Conservation (phyloP, 2,888 invertebrate genomes). For the Tineola bisselliella region DNA sequence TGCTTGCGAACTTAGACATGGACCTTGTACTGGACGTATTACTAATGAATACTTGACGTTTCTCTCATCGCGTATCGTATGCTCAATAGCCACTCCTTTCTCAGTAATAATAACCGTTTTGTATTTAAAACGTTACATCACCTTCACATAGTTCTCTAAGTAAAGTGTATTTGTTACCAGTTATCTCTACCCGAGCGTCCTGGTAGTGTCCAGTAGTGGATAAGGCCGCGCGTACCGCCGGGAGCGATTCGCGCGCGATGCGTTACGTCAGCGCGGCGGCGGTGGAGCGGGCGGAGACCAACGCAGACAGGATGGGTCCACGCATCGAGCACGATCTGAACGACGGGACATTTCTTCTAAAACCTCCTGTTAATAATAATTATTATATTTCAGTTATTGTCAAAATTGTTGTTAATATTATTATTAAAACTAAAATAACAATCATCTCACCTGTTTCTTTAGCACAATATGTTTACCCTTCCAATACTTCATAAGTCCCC, state of each 20-base stretch:
- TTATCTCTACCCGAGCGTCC: background rate
- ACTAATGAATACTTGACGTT: too few relatives aligned
- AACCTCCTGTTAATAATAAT: constrained; percentile 74
- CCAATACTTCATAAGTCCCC: constrained; percentile 99
- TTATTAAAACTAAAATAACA: background rate
- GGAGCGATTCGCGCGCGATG: constrained; percentile 27
- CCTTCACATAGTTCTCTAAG: too few relatives aligned
- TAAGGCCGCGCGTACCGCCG: constrained; percentile 19
- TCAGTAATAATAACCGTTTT: too few relatives aligned
- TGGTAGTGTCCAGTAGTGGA: background rate
- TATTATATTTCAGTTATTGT: too few relatives aligned
- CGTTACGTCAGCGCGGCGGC: constrained; percentile 34
- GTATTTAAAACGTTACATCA: too few relatives aligned
- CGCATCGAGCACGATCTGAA: constrained; percentile 84
- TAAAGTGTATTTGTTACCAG: too few relatives aligned
- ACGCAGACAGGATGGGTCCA: constrained; percentile 86
- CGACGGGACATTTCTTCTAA: constrained; percentile 92
- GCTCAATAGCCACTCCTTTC: too few relatives aligned
- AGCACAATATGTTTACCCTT: constrained; percentile 97
- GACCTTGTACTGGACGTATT: too few relatives aligned
- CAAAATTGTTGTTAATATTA: too few relatives aligned
- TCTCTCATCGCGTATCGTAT: too few relatives aligned
- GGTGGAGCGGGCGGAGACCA: constrained; percentile 76
- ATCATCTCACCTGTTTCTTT: constrained; percentile 80
- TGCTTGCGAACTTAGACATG: too few relatives aligned